Conservation (phyloP, 2,888 invertebrate genomes). For the Disparrhopalites patrizii region DNA sequence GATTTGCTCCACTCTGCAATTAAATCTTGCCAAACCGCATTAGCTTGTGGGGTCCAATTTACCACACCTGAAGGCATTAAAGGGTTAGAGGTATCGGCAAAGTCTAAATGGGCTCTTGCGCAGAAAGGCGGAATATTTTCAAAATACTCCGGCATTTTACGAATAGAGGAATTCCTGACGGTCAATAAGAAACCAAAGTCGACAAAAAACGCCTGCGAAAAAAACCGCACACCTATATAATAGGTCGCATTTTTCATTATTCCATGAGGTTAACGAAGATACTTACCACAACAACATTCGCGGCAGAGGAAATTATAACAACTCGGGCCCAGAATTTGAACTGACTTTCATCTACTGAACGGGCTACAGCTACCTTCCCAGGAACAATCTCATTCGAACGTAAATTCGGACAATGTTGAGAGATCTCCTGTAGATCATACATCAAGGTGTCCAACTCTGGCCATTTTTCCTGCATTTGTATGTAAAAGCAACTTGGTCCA, state of each 20-base stretch:
- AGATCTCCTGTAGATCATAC: background rate
- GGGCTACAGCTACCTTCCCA: background rate
- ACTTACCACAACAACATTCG: background rate
- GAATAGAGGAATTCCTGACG: background rate
- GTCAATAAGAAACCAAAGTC: constrained; percentile 3
- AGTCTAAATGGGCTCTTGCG: constrained; percentile 15
- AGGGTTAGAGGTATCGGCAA: background rate
- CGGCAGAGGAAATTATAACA: background rate
- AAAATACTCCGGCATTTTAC: background rate
- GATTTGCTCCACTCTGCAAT: background rate
- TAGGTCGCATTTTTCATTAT: no score
- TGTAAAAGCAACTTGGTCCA: background rate
- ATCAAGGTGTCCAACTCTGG: background rate
- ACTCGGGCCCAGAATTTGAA: background rate
- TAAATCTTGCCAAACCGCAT: background rate
- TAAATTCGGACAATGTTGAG: background rate
- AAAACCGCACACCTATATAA: no score
- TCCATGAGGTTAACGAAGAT: no score
- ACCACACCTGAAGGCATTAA: constrained; percentile 4
- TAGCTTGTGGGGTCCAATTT: background rate
- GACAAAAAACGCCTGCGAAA: constrained; percentile 1
- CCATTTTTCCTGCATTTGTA: constrained; percentile 1
- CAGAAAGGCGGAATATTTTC: constrained; percentile 8
- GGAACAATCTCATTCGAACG: background rate
- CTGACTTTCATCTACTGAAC: background rate